Conservation (phyloP, 1,140 invertebrate species). For the Papilio xuthus region DNA sequence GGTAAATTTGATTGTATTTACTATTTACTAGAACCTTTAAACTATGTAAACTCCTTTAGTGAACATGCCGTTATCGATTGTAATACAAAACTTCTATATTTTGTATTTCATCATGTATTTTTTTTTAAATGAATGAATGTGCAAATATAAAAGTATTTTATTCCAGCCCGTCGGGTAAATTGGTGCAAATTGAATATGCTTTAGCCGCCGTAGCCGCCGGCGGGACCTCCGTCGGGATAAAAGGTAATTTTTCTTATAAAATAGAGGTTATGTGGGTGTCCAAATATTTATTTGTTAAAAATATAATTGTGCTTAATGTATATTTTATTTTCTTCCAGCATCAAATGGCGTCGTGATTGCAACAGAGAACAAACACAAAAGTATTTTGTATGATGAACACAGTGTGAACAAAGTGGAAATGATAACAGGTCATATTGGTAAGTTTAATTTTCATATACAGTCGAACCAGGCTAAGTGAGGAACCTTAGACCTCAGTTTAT, state of each 20-base stretch:
- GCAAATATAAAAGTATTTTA: slow-evolving; percentile 41
- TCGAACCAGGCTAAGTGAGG: neutral
- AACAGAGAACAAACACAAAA: slow-evolving; percentile 99
- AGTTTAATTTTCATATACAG: slow-evolving; percentile 35
- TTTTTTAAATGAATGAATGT: slow-evolving; percentile 9
- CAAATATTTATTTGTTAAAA: slow-evolving; percentile 38
- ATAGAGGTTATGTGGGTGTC: slow-evolving; percentile 60
- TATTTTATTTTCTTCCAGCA: slow-evolving; percentile 82
- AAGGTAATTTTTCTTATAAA: slow-evolving; percentile 84
- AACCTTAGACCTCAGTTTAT: no score
- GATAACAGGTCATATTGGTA: slow-evolving; percentile 91
- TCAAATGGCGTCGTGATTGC: slow-evolving; percentile 98
- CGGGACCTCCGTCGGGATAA: slow-evolving; percentile 99
- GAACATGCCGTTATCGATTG: neutral
- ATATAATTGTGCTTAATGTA: neutral
- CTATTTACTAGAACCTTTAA: slow-evolving; percentile 34
- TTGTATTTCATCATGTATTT: slow-evolving; percentile 22
- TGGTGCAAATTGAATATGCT: slow-evolving; percentile 99
- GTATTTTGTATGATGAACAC: slow-evolving; percentile 97
- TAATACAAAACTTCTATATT: neutral
- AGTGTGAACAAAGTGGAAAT: slow-evolving; percentile 98
- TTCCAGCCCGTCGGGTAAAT: slow-evolving; percentile 98
- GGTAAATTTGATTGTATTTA: slow-evolving; percentile 84
- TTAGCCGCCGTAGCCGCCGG: slow-evolving; percentile 98
- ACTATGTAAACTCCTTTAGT: neutral